These are phyloP conservation scores for Atlantisia rogersi DNA, from an alignment of 2,113 vertebrate species.

Conservation along the genomic window DNA sequence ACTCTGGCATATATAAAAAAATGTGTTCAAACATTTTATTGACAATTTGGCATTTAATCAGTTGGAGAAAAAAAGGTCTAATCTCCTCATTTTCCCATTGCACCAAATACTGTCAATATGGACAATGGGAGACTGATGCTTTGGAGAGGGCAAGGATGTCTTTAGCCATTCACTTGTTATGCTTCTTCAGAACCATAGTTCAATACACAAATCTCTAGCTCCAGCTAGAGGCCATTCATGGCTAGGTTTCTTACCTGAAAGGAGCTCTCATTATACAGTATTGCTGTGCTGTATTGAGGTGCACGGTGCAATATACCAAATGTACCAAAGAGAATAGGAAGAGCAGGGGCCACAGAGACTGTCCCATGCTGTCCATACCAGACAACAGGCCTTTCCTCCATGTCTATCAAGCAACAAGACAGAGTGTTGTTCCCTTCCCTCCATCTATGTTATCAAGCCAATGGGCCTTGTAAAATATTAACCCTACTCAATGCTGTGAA, in stretches of 20 bases:
- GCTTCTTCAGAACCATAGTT: not conserved
- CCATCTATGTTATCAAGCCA: not conserved
- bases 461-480: not conserved
- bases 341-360: not conserved
- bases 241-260: not conserved
- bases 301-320: no score
- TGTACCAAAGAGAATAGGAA: not conserved
- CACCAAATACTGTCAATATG: no score
- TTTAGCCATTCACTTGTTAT: not conserved
- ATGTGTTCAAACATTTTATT: no score
- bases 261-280: not conserved
- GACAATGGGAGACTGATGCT: not conserved
- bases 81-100: no score
- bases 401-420: not conserved
- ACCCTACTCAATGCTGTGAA: not conserved
- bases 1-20: no score
- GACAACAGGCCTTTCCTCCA: not conserved
- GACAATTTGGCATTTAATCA: no score
- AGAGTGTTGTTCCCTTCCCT: not conserved
- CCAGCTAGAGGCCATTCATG: not conserved
- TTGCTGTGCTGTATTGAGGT: no score
- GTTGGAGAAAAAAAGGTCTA: no score
- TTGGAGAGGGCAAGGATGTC: not conserved
- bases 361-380: not conserved
- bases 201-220: not conserved